A percentile compares a stretch with the other conserved stretches of the same genome.
phyloP scores from a whole-genome alignment of 2,113 vertebrate species.

The Tyrannus savana region DNA sequence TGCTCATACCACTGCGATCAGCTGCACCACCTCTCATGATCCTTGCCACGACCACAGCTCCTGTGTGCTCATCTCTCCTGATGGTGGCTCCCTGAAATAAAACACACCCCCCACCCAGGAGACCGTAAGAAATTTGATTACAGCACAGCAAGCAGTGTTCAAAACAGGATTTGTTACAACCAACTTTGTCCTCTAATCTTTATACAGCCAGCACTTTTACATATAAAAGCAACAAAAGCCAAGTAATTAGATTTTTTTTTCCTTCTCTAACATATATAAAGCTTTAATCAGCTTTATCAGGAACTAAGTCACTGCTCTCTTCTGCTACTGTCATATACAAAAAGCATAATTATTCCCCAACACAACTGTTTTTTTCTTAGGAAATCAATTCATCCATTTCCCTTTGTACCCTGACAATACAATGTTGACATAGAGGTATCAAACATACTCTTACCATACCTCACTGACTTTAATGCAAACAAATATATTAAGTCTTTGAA shows the following conservation, averaged over 20 bases:
- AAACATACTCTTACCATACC: neutral
- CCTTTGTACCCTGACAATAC: neutral
- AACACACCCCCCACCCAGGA: neutral
- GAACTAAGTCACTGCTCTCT: neutral
- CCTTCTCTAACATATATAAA: neutral
- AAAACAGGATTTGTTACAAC: neutral
- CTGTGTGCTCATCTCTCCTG: conserved; percentile 88
- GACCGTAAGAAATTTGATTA: neutral
- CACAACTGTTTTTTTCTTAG: neutral
- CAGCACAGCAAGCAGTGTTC: neutral
- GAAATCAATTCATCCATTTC: neutral
- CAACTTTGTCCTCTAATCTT: neutral
- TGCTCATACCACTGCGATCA: conserved; percentile 87
- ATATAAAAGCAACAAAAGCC: neutral
- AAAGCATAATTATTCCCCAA: neutral
- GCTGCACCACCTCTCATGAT: conserved; percentile 95
- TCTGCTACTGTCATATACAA: neutral
- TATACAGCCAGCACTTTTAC: neutral
- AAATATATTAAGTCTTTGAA: neutral
- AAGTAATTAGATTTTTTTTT: neutral
- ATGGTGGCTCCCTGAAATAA: conserved; percentile 89
- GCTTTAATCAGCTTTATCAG: neutral
- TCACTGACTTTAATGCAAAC: neutral
- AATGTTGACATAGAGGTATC: neutral
- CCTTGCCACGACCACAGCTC: conserved; percentile 90